These are phyloP conservation scores for Tenthredo mesomela DNA, from an alignment of 2,888 invertebrate genomes.

Conservation along the genomic window DNA sequence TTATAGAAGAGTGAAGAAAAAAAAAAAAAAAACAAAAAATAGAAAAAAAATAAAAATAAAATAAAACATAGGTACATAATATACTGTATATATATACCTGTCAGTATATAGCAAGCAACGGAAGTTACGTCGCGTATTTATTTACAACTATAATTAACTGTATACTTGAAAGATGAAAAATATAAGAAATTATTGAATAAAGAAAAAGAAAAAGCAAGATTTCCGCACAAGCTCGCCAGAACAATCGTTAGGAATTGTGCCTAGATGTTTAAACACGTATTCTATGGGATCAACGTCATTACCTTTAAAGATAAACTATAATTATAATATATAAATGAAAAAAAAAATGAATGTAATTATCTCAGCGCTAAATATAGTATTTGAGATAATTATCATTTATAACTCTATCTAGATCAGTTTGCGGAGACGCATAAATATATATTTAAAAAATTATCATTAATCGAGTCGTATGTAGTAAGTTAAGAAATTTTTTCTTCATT, in stretches of 20 bases:
- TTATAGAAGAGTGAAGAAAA: background rate
- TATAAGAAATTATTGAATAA: background rate
- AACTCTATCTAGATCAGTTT: background rate
- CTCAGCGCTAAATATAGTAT: background rate
- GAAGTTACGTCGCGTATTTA: conserved; percentile 42
- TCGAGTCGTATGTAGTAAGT: background rate
- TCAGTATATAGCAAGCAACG: conserved; percentile 4
- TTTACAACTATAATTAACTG: conserved; percentile 7
- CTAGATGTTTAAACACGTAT: conserved; percentile 73
- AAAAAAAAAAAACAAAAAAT: too few relatives aligned
- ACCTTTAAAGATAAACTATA: conserved; percentile 63
- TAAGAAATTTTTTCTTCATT: background rate
- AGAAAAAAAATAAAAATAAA: too few relatives aligned
- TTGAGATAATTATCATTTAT: conserved; percentile 17
- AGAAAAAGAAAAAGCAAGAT: conserved; percentile 46
- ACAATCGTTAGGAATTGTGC: conserved; percentile 75
- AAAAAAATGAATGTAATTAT: conserved; percentile 41
- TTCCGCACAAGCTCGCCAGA: conserved; percentile 71
- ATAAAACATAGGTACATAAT: conserved; percentile 19
- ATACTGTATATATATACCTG: conserved; percentile 9
- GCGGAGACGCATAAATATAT: background rate
- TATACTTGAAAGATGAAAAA: conserved; percentile 17
- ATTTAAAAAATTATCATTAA: background rate
- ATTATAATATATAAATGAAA: conserved; percentile 58
- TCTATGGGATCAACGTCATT: conserved; percentile 75